Evolutionary conservation across 2,888 invertebrate genomes (phyloP), one percentile per base, ranked within the genome.

Genomic region (Drosophila phalerata): DNA sequence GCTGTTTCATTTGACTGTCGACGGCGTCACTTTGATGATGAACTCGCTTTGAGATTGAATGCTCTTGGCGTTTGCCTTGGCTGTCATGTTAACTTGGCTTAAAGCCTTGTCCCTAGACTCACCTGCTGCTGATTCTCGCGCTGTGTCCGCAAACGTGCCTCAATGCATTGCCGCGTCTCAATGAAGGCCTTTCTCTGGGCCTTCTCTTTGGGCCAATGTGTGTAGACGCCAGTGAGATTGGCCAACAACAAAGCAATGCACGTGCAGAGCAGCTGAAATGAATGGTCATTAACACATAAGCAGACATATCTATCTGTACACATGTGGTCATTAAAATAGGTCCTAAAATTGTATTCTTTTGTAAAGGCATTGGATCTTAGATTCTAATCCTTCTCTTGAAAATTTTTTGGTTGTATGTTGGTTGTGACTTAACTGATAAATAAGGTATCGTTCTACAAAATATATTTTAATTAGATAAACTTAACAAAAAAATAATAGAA

Each of bases 91-190:
- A 37, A 52, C 47, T 74, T 52, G 15, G 30, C 43, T 32, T 28
- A 28, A 32, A 32, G 15, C 6, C 34, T 22, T 22, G 22, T 5
- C 2, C 47, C 49, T 52, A 8, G 9, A 76, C 91, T 90, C 92
- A 98, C 98, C 96, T 98, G 98, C 93, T 98, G 97, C 91, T 98
- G 97, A 93, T 98, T 98, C 93, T 98, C 98, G 73, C 97, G 94
- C 93, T 98, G 98, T 22, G 97, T 98, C 75, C 96, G 96, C 47
- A 98, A 94, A 28, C 98, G 94, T 0, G 98, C 97, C 92, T 98
- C 97, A 53, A 98, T 97, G 93, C 98, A 98, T 92, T 97, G 96
- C 48, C 98, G 93, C n/a, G 98, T 98, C 93, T 98, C 98, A 38
- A 98, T 94, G 93, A 98, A 98, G 5, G 98, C 98, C 87, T 97